Evolutionary conservation across 35 echinoderm and acorn worm genomes (phyloP).

Genomic region (Acanthaster planci): DNA sequence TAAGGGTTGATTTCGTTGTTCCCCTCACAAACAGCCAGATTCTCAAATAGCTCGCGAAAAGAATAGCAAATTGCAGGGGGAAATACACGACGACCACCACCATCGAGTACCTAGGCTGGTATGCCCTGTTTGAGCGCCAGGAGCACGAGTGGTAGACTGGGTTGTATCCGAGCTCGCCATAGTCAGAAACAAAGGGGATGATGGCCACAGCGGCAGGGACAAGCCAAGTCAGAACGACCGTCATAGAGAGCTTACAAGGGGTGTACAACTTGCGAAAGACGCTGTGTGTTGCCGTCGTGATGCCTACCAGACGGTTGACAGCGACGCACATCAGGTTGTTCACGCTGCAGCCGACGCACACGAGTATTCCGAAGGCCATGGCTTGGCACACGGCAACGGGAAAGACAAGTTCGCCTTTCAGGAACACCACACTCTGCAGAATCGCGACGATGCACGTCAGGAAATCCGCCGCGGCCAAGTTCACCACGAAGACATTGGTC

Average conservation of each 20-base stretch:
- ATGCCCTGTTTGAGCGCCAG: constrained; percentile 39
- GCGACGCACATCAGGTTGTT: constrained; percentile 47
- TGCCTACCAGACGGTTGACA: constrained; percentile 23
- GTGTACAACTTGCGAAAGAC: background rate
- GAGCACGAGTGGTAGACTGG: constrained; percentile 56
- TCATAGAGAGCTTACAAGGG: constrained; percentile 13
- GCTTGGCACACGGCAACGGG: constrained; percentile 17
- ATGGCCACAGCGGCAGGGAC: constrained; percentile 38
- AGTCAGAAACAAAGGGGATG: constrained; percentile 42
- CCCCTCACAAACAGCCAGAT: constrained; percentile 31
- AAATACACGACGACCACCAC: constrained; percentile 36
- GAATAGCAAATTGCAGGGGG: constrained; percentile 33
- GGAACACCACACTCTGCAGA: background rate
- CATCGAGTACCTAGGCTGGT: constrained; percentile 43
- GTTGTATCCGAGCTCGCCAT: constrained; percentile 69
- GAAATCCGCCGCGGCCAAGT: constrained; percentile 40
- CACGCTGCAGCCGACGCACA: constrained; percentile 20
- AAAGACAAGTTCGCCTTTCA: background rate
- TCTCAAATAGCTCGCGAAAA: constrained; percentile 45
- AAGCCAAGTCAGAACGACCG: constrained; percentile 56
- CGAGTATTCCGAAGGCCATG: background rate
- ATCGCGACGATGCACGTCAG: constrained; percentile 36
- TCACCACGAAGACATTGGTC: constrained; percentile 56
- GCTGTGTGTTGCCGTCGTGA: background rate
- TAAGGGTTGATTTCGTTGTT: background rate